phyloP scores from a whole-genome alignment of 2,113 vertebrate genomes.

The Charina bottae region DNA sequence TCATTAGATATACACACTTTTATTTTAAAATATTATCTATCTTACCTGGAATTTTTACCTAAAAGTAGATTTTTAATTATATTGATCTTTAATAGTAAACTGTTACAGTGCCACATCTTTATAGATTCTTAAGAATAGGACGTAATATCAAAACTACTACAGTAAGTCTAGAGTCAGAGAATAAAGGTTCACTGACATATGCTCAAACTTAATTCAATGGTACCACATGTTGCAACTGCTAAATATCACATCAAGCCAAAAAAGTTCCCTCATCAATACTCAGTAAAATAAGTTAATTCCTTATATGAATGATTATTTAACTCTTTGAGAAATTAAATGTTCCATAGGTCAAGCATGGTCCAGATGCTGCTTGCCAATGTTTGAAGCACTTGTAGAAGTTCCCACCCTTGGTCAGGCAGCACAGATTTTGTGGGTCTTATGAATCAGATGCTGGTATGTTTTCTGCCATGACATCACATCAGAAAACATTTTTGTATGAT shows the following conservation, averaged over 20 bases:
- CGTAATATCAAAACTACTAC: neutral
- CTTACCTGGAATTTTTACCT: neutral
- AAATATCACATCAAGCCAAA: neutral
- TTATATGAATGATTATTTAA: neutral
- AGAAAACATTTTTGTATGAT: neutral
- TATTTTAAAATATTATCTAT: neutral
- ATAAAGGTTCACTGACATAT: rapidly evolving
- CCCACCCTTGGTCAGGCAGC: too few relatives aligned
- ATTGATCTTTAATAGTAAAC: neutral
- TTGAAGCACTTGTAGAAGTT: neutral
- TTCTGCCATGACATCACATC: too few relatives aligned
- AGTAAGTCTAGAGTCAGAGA: rapidly evolving
- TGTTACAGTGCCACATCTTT: neutral
- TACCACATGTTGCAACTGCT: neutral
- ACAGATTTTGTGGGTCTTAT: neutral
- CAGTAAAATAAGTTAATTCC: neutral
- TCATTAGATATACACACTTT: neutral
- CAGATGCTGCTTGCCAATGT: neutral
- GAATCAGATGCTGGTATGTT: neutral
- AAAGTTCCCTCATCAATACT: too few relatives aligned
- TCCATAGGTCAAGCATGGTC: neutral
- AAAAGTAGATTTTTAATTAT: neutral
- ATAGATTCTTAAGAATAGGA: neutral
- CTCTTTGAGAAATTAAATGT: neutral
- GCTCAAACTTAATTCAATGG: neutral